Evolutionary conservation across 1,140 invertebrate species (phyloP).

Genomic region (Drosophila kanapiae): DNA sequence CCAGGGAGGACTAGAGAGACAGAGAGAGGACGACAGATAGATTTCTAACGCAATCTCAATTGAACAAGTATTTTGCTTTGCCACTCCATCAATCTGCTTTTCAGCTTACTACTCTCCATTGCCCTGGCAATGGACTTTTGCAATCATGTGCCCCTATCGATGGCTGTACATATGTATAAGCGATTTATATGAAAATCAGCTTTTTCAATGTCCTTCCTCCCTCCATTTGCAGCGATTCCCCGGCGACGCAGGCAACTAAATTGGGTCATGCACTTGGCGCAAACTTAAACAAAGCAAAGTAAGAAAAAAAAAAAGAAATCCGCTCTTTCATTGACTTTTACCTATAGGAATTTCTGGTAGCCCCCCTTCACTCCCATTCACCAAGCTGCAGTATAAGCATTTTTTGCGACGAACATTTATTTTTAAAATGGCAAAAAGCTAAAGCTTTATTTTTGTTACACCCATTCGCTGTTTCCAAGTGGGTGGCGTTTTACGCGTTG

Average conservation of each 20-base stretch:
- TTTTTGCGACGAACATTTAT: slow-evolving; percentile 41
- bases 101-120: slow-evolving; percentile 26
- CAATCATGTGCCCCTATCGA: slow-evolving; percentile 17
- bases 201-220: slow-evolving; percentile 28
- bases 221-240: slow-evolving; percentile 14
- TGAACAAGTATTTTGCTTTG: slow-evolving; percentile 28
- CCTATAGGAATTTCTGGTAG: slow-evolving; percentile 10
- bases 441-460: slow-evolving; percentile 57
- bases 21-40: neutral
- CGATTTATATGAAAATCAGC: slow-evolving; percentile 64
- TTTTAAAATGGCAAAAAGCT: slow-evolving; percentile 65
- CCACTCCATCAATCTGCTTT: slow-evolving; percentile 49
- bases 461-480: slow-evolving; percentile 46
- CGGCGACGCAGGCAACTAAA: slow-evolving; percentile 34
- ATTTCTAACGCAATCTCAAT: neutral
- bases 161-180: slow-evolving; percentile 44
- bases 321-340: slow-evolving; percentile 49
- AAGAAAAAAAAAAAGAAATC: slow-evolving; percentile 7
- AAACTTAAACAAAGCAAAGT: slow-evolving; percentile 40
- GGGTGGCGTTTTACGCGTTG: slow-evolving; percentile 45
- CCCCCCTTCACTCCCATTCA: neutral
- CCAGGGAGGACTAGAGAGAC: too few species aligned
- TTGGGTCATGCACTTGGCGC: slow-evolving; percentile 52
- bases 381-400: slow-evolving; percentile 21
- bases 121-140: neutral